phyloP scores from a whole-genome alignment of 1,140 invertebrate genomes.

The Anoplolepis gracilipes region DNA sequence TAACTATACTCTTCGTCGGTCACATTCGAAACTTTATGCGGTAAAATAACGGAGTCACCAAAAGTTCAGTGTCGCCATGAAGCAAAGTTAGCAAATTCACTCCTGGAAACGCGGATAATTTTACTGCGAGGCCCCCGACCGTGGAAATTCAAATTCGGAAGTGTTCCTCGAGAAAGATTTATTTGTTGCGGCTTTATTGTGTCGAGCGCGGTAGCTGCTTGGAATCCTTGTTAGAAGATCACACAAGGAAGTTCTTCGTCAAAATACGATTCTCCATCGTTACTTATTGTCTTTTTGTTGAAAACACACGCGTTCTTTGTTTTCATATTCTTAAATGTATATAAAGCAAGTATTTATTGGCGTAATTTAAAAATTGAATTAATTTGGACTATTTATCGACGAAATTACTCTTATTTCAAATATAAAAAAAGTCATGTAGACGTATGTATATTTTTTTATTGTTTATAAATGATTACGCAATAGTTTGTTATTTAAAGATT shows the following conservation, averaged over 20 bases:
- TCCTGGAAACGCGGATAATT: conserved; percentile 54
- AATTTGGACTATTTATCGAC: not conserved
- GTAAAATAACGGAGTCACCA: conserved; percentile 42
- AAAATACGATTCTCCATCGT: conserved; percentile 25
- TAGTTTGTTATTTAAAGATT: not conserved
- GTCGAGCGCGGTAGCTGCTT: conserved; percentile 33
- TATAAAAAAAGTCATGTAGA: too few relatives aligned
- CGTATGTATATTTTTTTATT: too few relatives aligned
- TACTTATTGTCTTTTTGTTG: not conserved
- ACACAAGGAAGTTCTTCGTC: conserved; percentile 7
- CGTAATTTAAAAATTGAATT: conserved; percentile 3
- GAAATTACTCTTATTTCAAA: not conserved
- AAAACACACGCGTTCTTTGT: not conserved
- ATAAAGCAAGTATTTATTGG: not conserved
- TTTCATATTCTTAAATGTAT: conserved; percentile 12
- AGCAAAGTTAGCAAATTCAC: conserved; percentile 58
- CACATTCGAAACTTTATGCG: conserved; percentile 53
- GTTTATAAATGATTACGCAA: too few relatives aligned
- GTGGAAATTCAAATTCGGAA: conserved; percentile 58
- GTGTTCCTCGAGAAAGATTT: conserved; percentile 51
- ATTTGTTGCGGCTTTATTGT: conserved; percentile 59
- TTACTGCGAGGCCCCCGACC: conserved; percentile 29
- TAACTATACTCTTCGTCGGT: conserved; percentile 46
- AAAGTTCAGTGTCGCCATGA: conserved; percentile 46
- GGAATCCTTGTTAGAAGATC: conserved; percentile 29